Evolutionary conservation across 2,113 vertebrate species (phyloP), one percentile per base, ranked within the genome.

Genomic region (Actenoides lindsayi): DNA sequence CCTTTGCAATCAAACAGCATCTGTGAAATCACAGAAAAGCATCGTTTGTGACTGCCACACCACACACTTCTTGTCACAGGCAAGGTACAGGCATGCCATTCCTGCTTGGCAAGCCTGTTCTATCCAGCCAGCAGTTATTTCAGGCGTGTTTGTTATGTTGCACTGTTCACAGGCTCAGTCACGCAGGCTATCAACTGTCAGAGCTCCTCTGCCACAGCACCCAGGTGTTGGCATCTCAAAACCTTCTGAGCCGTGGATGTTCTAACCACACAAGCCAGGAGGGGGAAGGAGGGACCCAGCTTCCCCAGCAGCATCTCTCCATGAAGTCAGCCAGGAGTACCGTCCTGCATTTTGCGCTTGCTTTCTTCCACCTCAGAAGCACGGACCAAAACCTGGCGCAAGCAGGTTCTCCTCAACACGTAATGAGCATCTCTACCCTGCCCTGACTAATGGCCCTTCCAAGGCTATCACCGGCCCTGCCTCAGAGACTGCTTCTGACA

Each of bases 81-180:
- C 59, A 79, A 92, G 41, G 30, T 7, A 57, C 0, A 1, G 59
- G 67, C 68, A 76, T 23, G 46, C 67, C 90, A 10, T 64, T 91
- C 74, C 81, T 94, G 69, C 77, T 56, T 68, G 78, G 84, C 78
- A 82, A 89, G 84, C 51, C 62, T 33, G 16, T 60, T 64, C 73
- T 79, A 77, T 89, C 82, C 57, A 87, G 62, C 35, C 90, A 93
- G 87, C 62, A 93, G 74, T 82, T 94, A 90, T 56, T 94, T 82
- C 87, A 88, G 87, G 78, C 11, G 5, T 12, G 13, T 87, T 91
- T 71, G 51, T 80, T 94, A 78, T 3, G 9, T 51, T 56, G 56
- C 81, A 59, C 42, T 56, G 53, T 42, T 84, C 90, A 60, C 42
- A 77, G n/a, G 37, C 37, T 63, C 28, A 41, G 63, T 33, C 83